Evolutionary conservation across 2,888 invertebrate genomes (phyloP), one percentile per base, ranked within the genome.

Genomic region (Theretra japonica): DNA sequence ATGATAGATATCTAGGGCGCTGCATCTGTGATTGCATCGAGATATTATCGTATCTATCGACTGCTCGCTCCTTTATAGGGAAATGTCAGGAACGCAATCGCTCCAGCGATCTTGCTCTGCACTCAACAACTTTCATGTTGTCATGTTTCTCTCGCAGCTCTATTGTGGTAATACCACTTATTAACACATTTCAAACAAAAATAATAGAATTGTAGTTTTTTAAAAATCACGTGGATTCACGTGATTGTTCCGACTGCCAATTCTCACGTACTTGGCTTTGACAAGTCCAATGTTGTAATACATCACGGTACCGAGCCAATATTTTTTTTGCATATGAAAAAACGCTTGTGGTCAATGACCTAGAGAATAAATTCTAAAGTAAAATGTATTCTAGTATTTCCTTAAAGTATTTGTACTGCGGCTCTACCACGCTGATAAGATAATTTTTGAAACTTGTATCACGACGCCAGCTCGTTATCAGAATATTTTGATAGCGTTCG

Each of bases 371-470:
- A 58, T 25, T 77, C 73, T 77, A 73, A 76, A 76, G 72, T 77
- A 73, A 78, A 77, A 74, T 80, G 80, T 77, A 76, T 83, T 82
- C 72, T 79, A 72, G 57, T 85, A 76, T 90, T 91, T 90, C 79
- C 78, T 80, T 77, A 85, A 86, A 85, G 86, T 88, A 85, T 91
- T 90, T 90, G 85, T 88, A 87, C 90, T 83, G 86, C 80, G 82
- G 83, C 80, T 77, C 82, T 83, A 84, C 82, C 80, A 75, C 72
- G 73, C 70, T 28, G 92, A 92, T 93, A 92, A 92, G 92, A 92
- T 91, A 90, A 86, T 83, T 88, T 89, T 86, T 84, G 82, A 91
- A 88, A 86, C 86, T 85, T 86, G 83, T 90, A 87, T 87, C 89
- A 88, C 86, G 82, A 85, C 82, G 80, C 78, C 77, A 76, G 76